phyloP scores from a whole-genome alignment of 2,113 vertebrate genomes.

The Anolis carolinensis region DNA sequence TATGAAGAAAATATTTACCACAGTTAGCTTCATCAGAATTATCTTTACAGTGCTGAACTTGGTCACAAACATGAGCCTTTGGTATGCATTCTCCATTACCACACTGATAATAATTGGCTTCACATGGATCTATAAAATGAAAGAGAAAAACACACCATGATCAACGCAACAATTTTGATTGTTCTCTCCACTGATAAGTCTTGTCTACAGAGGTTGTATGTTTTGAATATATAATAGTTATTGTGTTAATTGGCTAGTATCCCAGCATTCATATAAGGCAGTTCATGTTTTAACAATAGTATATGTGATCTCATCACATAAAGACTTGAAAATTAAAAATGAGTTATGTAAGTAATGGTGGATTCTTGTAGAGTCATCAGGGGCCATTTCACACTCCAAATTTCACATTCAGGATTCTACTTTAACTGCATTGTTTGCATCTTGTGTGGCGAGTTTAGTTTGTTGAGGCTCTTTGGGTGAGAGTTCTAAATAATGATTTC shows the following conservation, averaged over 20 bases:
- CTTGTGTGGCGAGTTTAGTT: neutral
- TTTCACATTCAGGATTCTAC: neutral
- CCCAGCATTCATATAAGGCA: neutral
- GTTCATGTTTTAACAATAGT: neutral
- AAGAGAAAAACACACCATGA: neutral
- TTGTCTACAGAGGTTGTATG: neutral
- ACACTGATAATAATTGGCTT: constrained; percentile 79
- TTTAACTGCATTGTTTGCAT: neutral
- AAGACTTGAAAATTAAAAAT: neutral
- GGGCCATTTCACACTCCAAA: neutral
- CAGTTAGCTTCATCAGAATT: constrained; percentile 88
- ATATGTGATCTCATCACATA: neutral
- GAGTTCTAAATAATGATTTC: neutral
- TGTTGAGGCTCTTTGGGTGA: neutral
- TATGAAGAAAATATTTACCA: constrained; percentile 73
- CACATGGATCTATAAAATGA: constrained; percentile 79
- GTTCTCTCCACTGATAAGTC: neutral
- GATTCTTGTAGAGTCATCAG: neutral
- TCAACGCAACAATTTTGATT: neutral
- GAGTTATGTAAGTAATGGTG: neutral
- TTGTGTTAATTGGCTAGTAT: neutral
- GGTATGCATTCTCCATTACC: constrained; percentile 81
- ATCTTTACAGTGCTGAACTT: constrained; percentile 79
- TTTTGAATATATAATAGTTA: neutral
- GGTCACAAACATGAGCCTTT: constrained; percentile 77